A percentile compares a stretch with the other conserved stretches of the same genome.
phyloP scores from a whole-genome alignment of 2,797 vertebrate genomes.

The Acropternis orthonyx region DNA sequence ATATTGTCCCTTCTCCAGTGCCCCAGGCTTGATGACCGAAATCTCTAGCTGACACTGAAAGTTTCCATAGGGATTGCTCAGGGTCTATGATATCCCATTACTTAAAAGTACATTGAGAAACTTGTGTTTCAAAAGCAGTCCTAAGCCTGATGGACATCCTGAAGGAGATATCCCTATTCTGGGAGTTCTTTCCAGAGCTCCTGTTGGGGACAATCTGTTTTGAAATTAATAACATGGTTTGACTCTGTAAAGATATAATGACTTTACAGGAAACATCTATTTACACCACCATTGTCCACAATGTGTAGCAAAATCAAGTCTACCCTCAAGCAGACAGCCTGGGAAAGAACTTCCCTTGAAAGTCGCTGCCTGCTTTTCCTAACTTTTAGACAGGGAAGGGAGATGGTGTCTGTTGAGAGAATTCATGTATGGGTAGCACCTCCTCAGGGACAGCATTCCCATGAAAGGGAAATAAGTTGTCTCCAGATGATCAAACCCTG shows the following conservation, averaged over 20 bases:
- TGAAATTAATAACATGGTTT: neutral
- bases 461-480: neutral
- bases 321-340: neutral
- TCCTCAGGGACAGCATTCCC: neutral
- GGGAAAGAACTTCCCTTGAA: neutral
- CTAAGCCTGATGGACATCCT: neutral
- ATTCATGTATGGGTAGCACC: neutral
- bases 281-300: neutral
- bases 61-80: neutral
- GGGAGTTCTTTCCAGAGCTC: neutral
- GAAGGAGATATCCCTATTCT: neutral
- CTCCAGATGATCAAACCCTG: neutral
- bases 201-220: neutral
- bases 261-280: neutral
- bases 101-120: neutral
- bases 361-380: neutral
- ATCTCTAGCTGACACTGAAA: neutral
- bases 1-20: neutral
- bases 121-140: neutral
- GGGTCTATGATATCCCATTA: neutral
- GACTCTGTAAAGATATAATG: neutral
- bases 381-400: neutral
- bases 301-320: fast-evolving
- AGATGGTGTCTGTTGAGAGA: neutral
- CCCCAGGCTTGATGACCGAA: neutral